Percentiles rank a stretch among this genome's conserved stretches.
Evolutionary conservation across 2,888 invertebrate genomes (phyloP).

Genomic region (Ennomos fuscantarius): DNA sequence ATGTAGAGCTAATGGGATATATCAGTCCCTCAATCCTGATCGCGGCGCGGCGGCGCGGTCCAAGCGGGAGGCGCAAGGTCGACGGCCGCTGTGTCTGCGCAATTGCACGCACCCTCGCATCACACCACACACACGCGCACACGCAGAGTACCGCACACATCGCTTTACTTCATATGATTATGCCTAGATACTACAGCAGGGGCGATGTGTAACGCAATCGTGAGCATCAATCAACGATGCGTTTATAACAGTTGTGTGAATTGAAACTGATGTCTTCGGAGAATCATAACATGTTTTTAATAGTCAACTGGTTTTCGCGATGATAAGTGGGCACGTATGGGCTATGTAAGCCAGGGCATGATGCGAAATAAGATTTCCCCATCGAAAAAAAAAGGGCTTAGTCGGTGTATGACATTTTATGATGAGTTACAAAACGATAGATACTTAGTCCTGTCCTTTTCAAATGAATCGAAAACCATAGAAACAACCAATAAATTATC

Average conservation of each 20-base stretch:
- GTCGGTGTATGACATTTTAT: too few species aligned
- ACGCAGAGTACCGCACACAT: background rate
- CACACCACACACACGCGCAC: background rate
- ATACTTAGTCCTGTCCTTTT: too few species aligned
- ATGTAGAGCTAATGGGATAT: background rate
- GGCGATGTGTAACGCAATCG: conserved; percentile 7
- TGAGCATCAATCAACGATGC: conserved; percentile 27
- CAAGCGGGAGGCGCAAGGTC: conserved; percentile 50
- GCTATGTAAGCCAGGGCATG: too few species aligned
- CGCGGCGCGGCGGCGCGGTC: background rate
- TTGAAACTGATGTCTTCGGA: background rate
- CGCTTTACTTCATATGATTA: background rate
- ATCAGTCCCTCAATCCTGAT: background rate
- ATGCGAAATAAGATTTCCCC: too few species aligned
- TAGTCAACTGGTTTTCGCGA: too few species aligned
- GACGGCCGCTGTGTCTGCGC: conserved; percentile 53
- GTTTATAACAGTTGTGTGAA: conserved; percentile 10
- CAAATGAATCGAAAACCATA: too few species aligned
- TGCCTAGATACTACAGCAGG: background rate
- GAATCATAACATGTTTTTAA: conserved; percentile 8
- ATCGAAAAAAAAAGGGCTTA: too few species aligned
- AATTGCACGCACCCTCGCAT: background rate
- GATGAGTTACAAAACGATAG: too few species aligned
- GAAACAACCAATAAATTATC: background rate
- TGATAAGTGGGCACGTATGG: too few species aligned